Conservation (phyloP, 1,140 invertebrate genomes). For the Oscheius sp. region DNA sequence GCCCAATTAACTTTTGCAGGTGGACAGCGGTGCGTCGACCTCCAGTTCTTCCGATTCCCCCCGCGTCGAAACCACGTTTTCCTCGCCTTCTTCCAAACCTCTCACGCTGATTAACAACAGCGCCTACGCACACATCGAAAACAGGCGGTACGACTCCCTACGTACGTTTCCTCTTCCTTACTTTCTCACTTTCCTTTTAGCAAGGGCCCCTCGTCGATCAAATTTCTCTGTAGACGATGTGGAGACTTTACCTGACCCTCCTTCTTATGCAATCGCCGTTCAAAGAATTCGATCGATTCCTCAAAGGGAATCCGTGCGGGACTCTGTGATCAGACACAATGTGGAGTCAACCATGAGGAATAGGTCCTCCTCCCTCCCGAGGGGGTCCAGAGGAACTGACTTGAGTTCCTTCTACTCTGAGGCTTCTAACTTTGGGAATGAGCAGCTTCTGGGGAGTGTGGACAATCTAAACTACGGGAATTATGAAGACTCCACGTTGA, state of each 20-base stretch:
- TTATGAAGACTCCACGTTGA: background rate
- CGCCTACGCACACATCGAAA: background rate
- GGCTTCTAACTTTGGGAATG: conserved; percentile 3
- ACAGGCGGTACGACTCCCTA: background rate
- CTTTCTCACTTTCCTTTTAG: conserved; percentile 7
- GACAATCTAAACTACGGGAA: conserved; percentile 22
- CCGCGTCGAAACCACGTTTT: conserved; percentile 11
- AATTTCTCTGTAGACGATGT: conserved; percentile 20
- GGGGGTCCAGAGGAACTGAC: conserved; percentile 6
- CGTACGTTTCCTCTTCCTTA: background rate
- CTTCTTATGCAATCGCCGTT: conserved; percentile 25
- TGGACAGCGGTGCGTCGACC: conserved; percentile 27
- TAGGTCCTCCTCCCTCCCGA: conserved; percentile 16
- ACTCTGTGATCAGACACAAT: conserved; percentile 24
- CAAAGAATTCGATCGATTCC: background rate
- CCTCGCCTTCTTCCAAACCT: background rate
- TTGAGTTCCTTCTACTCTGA: background rate
- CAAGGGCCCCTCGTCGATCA: background rate
- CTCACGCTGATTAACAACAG: background rate
- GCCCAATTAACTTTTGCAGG: background rate
- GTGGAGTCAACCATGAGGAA: conserved; percentile 17
- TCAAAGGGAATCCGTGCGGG: conserved; percentile 19
- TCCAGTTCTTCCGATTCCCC: conserved; percentile 17
- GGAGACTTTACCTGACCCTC: conserved; percentile 19
- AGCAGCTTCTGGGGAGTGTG: conserved; percentile 18